Evolutionary conservation across 2,797 vertebrate genomes (phyloP), one percentile per base, ranked within the genome.

Genomic region (Xyrichtys novacula): DNA sequence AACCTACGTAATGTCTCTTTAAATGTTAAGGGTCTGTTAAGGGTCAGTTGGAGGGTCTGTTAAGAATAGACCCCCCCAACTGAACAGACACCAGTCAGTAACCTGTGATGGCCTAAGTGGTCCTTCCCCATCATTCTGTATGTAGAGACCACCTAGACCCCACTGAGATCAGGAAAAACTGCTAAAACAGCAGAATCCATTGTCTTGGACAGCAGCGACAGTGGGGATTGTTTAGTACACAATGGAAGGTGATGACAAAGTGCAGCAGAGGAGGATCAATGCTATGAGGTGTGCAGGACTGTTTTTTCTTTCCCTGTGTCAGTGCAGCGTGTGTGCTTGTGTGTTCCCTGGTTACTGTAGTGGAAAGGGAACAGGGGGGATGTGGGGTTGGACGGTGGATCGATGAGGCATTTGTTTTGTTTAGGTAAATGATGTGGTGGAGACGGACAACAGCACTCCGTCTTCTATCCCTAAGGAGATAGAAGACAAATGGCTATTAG

Each of bases 381-480:
- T 59, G 36, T 25, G 62, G 17, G 61, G 62, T 32, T 52, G 55
- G 26, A 12, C 31, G 20, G 62, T 69, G 83, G 84, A 89, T 91
- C 87, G 66, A 92, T 90, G 82, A 72, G 26, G 74, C 71, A 71
- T 91, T 91, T 92, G 87, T 91, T 91, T 89, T 88, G 87, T 91
- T 91, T 91, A 91, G 87, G 89, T 87, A 92, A 91, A 92, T 91
- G 88, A 89, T 92, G 81, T 78, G 70, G 72, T 69, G 60, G 80
- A 85, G 81, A 88, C 25, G 63, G 82, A 90, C 88, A 90, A 82
- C 66, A 68, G 58, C 82, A 87, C 84, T 92, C 88, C 17, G 72
- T 92, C 92, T 91, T 92, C 59, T 59, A 80, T 79, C 76, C 83
- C 85, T 78, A 65, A 70, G 76, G 88, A 88, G 74, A 84, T 58